A percentile compares a stretch with the other conserved stretches of the same genome.
These are phyloP conservation scores for Limenitis camilla DNA, from an alignment of 2,888 invertebrate species.

Conservation along the genomic window DNA sequence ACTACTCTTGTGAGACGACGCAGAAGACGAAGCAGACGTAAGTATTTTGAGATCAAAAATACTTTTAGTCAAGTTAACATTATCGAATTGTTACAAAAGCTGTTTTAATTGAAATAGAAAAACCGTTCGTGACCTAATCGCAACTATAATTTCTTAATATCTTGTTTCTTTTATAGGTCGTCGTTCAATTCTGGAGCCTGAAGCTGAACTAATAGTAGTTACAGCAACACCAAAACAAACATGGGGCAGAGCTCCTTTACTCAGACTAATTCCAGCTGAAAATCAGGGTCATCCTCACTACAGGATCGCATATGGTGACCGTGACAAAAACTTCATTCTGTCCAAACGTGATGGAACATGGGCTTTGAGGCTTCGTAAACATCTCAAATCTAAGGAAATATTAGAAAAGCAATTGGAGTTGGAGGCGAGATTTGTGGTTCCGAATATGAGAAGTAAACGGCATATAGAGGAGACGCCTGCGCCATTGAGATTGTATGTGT, in stretches of 20 bases:
- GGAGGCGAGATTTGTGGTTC: slow-evolving; percentile 57
- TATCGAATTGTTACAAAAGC: too few relatives aligned
- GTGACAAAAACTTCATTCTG: slow-evolving; percentile 43
- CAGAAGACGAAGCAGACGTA: slow-evolving; percentile 56
- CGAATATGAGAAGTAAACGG: slow-evolving; percentile 29
- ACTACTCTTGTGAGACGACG: slow-evolving; percentile 56
- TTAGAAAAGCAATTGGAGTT: slow-evolving; percentile 54
- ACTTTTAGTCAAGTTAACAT: too few relatives aligned
- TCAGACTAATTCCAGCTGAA: slow-evolving; percentile 54
- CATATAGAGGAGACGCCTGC: slow-evolving; percentile 40
- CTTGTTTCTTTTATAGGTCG: slow-evolving; percentile 42
- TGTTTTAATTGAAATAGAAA: too few relatives aligned
- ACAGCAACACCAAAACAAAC: slow-evolving; percentile 47
- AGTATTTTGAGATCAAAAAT: slow-evolving; percentile 34
- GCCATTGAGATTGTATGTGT: slow-evolving; percentile 56
- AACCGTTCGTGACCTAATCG: too few relatives aligned
- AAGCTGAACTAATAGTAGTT: slow-evolving; percentile 55
- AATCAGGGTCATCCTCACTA: slow-evolving; percentile 56
- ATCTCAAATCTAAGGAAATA: slow-evolving; percentile 36
- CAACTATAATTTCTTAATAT: too few relatives aligned
- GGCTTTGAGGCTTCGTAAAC: slow-evolving; percentile 51
- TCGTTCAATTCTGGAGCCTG: slow-evolving; percentile 54
- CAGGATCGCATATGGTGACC: slow-evolving; percentile 56
- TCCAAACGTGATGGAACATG: slow-evolving; percentile 57
- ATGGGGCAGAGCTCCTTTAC: slow-evolving; percentile 56